Conservation (phyloP, 2,797 vertebrate genomes). For the Malurus splendens region DNA sequence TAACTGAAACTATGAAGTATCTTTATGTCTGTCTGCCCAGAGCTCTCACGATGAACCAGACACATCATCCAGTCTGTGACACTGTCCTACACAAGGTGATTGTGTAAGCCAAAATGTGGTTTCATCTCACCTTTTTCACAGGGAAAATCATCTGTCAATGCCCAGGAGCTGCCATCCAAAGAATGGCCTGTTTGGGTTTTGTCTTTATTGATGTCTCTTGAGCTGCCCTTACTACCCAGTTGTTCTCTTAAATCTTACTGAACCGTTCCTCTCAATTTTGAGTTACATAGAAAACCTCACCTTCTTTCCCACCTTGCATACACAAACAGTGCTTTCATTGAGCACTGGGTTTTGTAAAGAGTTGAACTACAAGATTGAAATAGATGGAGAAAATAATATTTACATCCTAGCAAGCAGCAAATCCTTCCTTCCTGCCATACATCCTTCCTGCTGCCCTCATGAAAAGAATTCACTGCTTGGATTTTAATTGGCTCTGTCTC, state of each 20-base stretch:
- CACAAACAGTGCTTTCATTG: not conserved
- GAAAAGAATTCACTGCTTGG: conserved; percentile 28
- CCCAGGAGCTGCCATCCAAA: not conserved
- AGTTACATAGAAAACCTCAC: not conserved
- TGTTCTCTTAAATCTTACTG: not conserved
- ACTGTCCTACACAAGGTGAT: not conserved
- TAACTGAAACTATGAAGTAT: not conserved
- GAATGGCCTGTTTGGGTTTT: not conserved
- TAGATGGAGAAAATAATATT: conserved; percentile 36
- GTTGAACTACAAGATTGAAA: conserved; percentile 4
- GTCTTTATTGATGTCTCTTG: not conserved
- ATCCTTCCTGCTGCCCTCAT: conserved; percentile 46
- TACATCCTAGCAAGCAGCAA: conserved; percentile 6
- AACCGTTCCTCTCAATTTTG: not conserved
- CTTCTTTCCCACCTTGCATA: not conserved
- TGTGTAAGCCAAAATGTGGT: not conserved
- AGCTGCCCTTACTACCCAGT: not conserved
- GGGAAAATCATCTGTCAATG: not conserved
- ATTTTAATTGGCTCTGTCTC: conserved; percentile 52
- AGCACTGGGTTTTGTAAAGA: not conserved
- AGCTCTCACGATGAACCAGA: not conserved
- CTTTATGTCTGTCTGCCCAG: not conserved
- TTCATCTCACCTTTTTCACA: not conserved
- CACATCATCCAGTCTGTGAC: not conserved
- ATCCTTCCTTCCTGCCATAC: conserved; percentile 41